Percentiles rank a stretch among this genome's conserved stretches.
phyloP scores from a whole-genome alignment of 1,140 invertebrate genomes.

The Diabrotica undecimpunctata region DNA sequence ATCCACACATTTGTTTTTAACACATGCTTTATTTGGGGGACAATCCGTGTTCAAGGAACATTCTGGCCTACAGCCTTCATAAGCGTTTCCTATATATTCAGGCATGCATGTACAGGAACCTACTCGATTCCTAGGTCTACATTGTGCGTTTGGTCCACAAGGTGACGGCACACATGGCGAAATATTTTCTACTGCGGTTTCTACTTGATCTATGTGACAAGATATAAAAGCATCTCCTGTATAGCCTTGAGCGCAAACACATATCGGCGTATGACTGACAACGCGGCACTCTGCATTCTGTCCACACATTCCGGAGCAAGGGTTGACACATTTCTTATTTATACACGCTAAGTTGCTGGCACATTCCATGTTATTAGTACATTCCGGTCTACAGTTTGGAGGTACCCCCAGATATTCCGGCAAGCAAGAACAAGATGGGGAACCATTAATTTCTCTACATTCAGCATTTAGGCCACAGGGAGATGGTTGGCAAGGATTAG shows the following conservation, averaged over 20 bases:
- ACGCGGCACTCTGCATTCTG: constrained; percentile 78
- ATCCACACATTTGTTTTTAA: constrained; percentile 60
- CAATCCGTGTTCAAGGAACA: constrained; percentile 63
- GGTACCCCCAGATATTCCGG: constrained; percentile 79
- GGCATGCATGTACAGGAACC: constrained; percentile 64
- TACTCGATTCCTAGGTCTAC: constrained; percentile 56
- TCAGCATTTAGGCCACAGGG: constrained; percentile 78
- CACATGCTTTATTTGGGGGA: constrained; percentile 56
- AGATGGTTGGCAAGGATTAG: constrained; percentile 74
- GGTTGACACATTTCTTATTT: constrained; percentile 78
- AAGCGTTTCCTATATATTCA: constrained; percentile 70
- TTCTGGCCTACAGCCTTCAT: constrained; percentile 64
- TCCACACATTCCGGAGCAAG: constrained; percentile 77
- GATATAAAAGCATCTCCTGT: constrained; percentile 70
- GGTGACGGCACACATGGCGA: constrained; percentile 60
- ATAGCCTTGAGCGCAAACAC: constrained; percentile 70
- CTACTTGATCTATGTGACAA: constrained; percentile 47
- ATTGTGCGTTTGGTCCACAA: constrained; percentile 65
- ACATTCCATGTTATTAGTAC: constrained; percentile 78
- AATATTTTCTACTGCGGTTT: constrained; percentile 43
- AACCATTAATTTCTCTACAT: constrained; percentile 72
- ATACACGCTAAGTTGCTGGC: constrained; percentile 69
- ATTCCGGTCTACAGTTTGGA: constrained; percentile 76
- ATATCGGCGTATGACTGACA: constrained; percentile 77
- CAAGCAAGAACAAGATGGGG: constrained; percentile 76